These are phyloP conservation scores for Lycodopsis pacificus DNA, from an alignment of 2,797 vertebrate species.

Conservation along the genomic window DNA sequence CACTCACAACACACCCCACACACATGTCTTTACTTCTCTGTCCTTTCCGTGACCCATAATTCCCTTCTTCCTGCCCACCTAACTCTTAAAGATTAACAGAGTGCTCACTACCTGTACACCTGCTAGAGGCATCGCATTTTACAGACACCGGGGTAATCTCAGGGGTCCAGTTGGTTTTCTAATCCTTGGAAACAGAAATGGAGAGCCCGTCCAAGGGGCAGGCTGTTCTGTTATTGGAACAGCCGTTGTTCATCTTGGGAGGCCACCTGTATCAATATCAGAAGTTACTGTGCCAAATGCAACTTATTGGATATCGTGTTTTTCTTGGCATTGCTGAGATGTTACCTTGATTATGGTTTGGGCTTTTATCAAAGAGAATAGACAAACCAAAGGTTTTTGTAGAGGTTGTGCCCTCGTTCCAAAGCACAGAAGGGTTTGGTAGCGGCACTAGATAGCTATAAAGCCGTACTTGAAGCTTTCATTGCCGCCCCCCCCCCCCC, in stretches of 20 bases:
- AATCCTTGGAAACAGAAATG: constrained; percentile 73
- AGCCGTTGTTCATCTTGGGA: constrained; percentile 67
- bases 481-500: constrained; percentile 46
- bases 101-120: constrained; percentile 80
- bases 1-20: constrained; percentile 35
- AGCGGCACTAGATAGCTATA: constrained; percentile 47
- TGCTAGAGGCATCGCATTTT: constrained; percentile 83
- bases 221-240: constrained; percentile 62
- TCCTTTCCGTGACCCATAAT: constrained; percentile 80
- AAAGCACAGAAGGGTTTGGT: constrained; percentile 49
- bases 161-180: constrained; percentile 75
- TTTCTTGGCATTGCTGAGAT: constrained; percentile 50
- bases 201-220: constrained; percentile 58
- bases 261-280: constrained; percentile 70
- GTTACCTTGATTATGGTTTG: constrained; percentile 38
- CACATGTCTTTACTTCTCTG: constrained; percentile 58
- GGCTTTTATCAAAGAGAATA: constrained; percentile 21
- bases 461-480: constrained; percentile 50
- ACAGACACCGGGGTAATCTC: constrained; percentile 70
- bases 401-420: constrained; percentile 44
- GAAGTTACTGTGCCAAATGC: constrained; percentile 58
- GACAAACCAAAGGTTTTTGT: constrained; percentile 28
- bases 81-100: constrained; percentile 80
- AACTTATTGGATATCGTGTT: constrained; percentile 61
- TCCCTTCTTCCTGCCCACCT: constrained; percentile 80